Evolutionary conservation across 1,140 invertebrate genomes (phyloP).

Genomic region (Planococcus citri): DNA sequence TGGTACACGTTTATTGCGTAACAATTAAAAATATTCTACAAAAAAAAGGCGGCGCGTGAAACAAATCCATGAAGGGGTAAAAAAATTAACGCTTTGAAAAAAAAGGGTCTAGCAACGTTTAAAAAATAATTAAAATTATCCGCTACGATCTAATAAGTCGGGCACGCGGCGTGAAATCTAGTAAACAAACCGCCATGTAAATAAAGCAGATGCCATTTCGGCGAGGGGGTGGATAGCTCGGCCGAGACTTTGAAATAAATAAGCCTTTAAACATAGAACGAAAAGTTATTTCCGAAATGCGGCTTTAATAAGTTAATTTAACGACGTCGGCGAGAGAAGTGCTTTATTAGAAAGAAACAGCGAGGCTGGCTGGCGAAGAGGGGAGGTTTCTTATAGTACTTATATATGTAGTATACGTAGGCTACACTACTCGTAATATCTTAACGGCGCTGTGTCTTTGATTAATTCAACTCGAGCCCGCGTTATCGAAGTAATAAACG

Average conservation of each 20-base stretch:
- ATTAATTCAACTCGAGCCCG: background rate
- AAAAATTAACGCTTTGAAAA: no score
- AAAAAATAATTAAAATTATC: no score
- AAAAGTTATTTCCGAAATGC: constrained; percentile 3
- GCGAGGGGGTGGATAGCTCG: background rate
- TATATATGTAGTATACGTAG: no score
- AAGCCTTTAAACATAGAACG: background rate
- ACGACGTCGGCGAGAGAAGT: background rate
- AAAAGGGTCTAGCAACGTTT: no score
- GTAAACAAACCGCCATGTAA: background rate
- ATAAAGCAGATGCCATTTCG: background rate
- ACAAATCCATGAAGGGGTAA: no score
- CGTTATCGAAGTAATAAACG: background rate
- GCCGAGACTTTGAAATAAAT: background rate
- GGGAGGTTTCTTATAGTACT: no score
- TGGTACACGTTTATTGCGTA: no score
- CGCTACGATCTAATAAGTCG: no score
- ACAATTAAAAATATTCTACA: no score
- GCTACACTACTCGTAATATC: background rate
- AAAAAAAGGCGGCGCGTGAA: no score
- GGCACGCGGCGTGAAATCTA: no score
- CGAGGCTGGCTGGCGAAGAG: no score
- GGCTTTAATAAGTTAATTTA: constrained; percentile 3
- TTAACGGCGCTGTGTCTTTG: background rate
- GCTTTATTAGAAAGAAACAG: background rate